These are phyloP conservation scores for Tridacna crocea DNA, from an alignment of 2,888 invertebrate genomes.

Conservation along the genomic window DNA sequence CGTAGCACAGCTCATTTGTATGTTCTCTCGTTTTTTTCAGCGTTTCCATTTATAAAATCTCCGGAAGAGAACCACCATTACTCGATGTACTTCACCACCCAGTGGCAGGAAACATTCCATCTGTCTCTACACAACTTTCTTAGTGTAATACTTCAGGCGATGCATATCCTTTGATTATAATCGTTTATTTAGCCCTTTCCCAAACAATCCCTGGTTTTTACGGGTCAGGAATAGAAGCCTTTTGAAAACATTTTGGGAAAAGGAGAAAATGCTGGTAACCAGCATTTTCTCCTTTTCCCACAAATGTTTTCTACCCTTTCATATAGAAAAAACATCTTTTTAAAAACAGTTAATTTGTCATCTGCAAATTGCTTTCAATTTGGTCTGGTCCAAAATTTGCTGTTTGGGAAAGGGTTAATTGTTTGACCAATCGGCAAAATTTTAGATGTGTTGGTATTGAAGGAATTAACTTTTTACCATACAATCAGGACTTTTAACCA, in stretches of 20 bases:
- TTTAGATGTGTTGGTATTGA: not conserved
- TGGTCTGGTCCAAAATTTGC: no score
- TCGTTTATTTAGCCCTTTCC: not conserved
- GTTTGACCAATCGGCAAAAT: not conserved
- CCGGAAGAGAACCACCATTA: constrained; percentile 96
- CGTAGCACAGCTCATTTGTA: no score
- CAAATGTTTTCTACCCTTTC: not conserved
- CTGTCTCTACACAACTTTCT: constrained; percentile 96
- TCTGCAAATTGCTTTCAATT: no score
- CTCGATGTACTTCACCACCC: constrained; percentile 94
- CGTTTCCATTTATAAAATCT: constrained; percentile 94
- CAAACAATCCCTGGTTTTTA: no score
- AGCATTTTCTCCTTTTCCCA: not conserved
- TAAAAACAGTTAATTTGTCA: no score
- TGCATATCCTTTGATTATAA: constrained; percentile 81
- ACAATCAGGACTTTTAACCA: no score
- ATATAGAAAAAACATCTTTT: no score
- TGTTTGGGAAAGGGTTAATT: constrained; percentile 10
- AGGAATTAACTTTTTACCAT: not conserved
- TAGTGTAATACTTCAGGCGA: constrained; percentile 91
- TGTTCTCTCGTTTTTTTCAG: constrained; percentile 85
- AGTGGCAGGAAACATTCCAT: constrained; percentile 97
- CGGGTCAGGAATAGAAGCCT: no score
- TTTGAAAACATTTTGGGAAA: not conserved
- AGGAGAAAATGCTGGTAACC: not conserved